Base-by-base conservation (phyloP, 2,113 vertebrate genomes). In the Panurus biarmicus region DNA sequence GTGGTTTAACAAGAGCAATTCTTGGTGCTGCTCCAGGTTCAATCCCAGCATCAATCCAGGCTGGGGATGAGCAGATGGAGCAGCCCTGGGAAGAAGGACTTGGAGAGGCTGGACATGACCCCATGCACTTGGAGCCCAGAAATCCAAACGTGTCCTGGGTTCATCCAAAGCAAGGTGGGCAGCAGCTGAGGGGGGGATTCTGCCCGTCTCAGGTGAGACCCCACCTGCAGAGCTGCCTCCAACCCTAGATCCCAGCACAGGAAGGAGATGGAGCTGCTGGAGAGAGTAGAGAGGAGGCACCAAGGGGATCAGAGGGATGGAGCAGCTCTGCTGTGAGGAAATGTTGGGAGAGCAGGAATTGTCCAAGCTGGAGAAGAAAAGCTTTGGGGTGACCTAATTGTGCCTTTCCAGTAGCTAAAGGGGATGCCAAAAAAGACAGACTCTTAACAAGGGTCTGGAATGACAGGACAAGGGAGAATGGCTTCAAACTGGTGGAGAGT, bases 231-330 rank as follows among this genome's bases (percentile, higher is more conserved):
- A 67, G 33, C 33, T 53, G 22, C 38, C 0, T 66, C 45, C 84
- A 77, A 4, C 18, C 0, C 64, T 61, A 64, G 38, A 2, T 13
- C 72, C 44, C n/a, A 29, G n/a, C 38, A 29, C 4, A n/a, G 28
- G 28, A 53, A 28, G 20, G n/a, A 47, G 4, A 0, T 22, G 74
- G 42, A 78, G 9, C 24, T 64, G 13, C 1, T 56, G 56, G 65
- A 87, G 6, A 0, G 0, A 62, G 2, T 17, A 29, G n/a, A 62
- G 56, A 78, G 19, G 16, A 54, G n/a, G 11, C 23, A 61, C 12
- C 38, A 53, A 1, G n/a, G 1, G 8, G 48, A 56, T 1, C 25
- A 42, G 42, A 79, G 25, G 11, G 25, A 40, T 56, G 56, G 29
- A 71, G 7, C 16, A 54, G 13, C 24, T 70, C 65, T 47, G 13